Conservation (phyloP, 1,140 invertebrate species). For the Drosophila neocordata region DNA sequence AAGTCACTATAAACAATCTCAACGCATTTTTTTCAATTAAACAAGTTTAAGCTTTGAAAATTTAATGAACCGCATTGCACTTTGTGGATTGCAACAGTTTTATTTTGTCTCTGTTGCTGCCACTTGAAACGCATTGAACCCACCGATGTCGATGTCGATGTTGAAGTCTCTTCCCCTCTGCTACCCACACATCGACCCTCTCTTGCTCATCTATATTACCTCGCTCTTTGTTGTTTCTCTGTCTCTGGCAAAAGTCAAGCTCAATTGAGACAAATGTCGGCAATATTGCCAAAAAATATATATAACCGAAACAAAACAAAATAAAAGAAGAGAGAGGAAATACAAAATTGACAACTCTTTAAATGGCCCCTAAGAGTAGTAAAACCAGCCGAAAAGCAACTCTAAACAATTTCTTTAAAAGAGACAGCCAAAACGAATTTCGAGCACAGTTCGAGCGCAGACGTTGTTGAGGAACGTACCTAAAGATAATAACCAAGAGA, state of each 20-base stretch:
- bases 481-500: constrained; percentile 15
- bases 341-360: constrained; percentile 46
- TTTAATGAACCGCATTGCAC: constrained; percentile 65
- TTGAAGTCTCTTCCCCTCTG: constrained; percentile 1
- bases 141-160: constrained; percentile 13
- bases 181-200: constrained; percentile 16
- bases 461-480: constrained; percentile 60
- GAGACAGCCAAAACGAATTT: constrained; percentile 50
- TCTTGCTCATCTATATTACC: constrained; percentile 21
- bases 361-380: constrained; percentile 45
- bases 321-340: constrained; percentile 24
- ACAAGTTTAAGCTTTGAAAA: constrained; percentile 46
- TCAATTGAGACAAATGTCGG: constrained; percentile 39
- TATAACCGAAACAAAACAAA: constrained; percentile 48
- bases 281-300: constrained; percentile 53
- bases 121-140: constrained; percentile 71
- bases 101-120: constrained; percentile 36
- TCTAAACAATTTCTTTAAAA: constrained; percentile 72
- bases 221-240: constrained; percentile 7
- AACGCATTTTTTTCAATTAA: constrained; percentile 54
- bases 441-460: constrained; percentile 71
- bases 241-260: constrained; percentile 12
- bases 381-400: constrained; percentile 36
- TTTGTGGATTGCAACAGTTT: constrained; percentile 53
- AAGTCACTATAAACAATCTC: constrained; percentile 26